Evolutionary conservation across 2,888 invertebrate genomes (phyloP), one percentile per base, ranked within the genome.

Genomic region (Drosophila histrio): DNA sequence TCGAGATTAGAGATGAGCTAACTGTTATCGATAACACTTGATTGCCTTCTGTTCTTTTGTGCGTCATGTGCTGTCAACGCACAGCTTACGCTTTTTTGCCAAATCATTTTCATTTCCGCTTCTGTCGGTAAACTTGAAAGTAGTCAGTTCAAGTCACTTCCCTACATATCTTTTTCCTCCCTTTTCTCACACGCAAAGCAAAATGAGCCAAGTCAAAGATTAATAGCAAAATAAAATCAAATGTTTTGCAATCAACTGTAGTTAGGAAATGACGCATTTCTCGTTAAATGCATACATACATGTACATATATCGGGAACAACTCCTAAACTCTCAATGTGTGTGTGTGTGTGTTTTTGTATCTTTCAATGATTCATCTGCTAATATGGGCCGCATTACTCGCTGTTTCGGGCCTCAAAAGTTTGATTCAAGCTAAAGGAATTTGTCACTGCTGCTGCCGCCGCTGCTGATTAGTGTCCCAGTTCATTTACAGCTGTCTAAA

Each of bases 31-130:
- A 65, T 56, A 39, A 34, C 21, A 15, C 24, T 36, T 17, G n/a
- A 19, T 24, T 13, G 22, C 15, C 5, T 9, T 11, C 39, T 5
- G 15, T 28, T 30, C 15, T 36, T 43, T 32, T 9, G 28, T 47
- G 54, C 44, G 44, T 52, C 44, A 47, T 15, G 21, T 15, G 21
- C 2, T 39, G 11, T 24, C 15, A 24, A 4, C 46, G n/a, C 11
- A 32, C 11, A 21, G 26, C n/a, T 28, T 56, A 43, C 49, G 28
- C 28, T 28, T 63, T 63, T 49, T 61, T 53, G 77, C 57, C 60
- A 61, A 75, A 72, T 80, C 80, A 83, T 72, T 83, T 75, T 60
- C 72, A 80, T 61, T 67, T 62, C 62, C 77, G 72, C 36, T 62
- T 36, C 24, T 44, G 54, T 44, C 77, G 83, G 69, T 53, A 34